Percentiles rank a stretch among this genome's conserved stretches.
These are phyloP conservation scores for Drosophila sp. DNA, from an alignment of 1,140 invertebrate species.

Conservation along the genomic window DNA sequence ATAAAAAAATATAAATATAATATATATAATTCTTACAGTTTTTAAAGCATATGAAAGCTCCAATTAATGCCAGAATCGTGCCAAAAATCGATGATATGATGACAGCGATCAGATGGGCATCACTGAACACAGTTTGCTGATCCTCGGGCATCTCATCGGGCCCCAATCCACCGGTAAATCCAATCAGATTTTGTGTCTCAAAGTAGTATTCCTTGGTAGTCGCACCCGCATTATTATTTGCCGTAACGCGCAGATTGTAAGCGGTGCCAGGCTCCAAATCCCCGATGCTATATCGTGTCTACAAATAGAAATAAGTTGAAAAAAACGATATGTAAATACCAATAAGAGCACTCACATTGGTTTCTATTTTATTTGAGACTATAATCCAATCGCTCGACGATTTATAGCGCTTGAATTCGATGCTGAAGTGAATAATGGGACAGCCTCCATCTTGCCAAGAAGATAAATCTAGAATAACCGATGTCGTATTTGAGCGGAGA, in stretches of 20 bases:
- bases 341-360: slow-evolving; percentile 73
- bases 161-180: slow-evolving; percentile 85
- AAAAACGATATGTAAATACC: background rate
- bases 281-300: slow-evolving; percentile 86
- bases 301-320: background rate
- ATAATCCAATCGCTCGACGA: slow-evolving; percentile 85
- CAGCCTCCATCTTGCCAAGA: slow-evolving; percentile 89
- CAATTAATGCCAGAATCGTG: slow-evolving; percentile 85
- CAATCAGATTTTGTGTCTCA: slow-evolving; percentile 86
- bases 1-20: background rate
- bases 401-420: slow-evolving; percentile 86
- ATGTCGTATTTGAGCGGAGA: slow-evolving; percentile 87
- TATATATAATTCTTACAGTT: slow-evolving; percentile 84
- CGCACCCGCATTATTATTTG: slow-evolving; percentile 90
- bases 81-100: slow-evolving; percentile 85
- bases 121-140: slow-evolving; percentile 84
- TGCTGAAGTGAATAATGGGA: slow-evolving; percentile 87
- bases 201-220: slow-evolving; percentile 88
- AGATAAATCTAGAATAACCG: slow-evolving; percentile 87
- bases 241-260: slow-evolving; percentile 88
- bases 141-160: slow-evolving; percentile 79
- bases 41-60: slow-evolving; percentile 86
- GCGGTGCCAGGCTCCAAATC: slow-evolving; percentile 88
- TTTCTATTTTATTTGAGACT: slow-evolving; percentile 86
- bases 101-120: slow-evolving; percentile 85